Evolutionary conservation across 2,888 invertebrate genomes (phyloP).

Genomic region (Hirtodrosophila confusa): DNA sequence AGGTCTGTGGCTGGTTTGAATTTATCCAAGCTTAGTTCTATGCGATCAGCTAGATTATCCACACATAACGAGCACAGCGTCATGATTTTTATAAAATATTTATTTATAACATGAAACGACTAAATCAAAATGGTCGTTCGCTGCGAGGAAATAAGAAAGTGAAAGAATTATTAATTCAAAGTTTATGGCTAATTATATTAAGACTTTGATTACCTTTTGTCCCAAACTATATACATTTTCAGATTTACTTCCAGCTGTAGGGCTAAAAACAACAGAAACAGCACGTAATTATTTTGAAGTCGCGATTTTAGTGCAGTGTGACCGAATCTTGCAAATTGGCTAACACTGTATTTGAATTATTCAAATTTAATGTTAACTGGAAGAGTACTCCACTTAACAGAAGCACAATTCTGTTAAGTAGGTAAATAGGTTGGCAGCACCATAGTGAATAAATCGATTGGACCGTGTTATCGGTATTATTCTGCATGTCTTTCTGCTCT

Average conservation of each 20-base stretch:
- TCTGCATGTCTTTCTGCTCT: slow-evolving; percentile 50
- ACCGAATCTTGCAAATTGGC: not conserved
- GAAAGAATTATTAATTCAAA: too few species aligned
- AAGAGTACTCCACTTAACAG: not conserved
- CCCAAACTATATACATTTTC: too few species aligned
- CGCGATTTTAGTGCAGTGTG: too few species aligned
- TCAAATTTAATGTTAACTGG: not conserved
- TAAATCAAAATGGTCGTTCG: too few species aligned
- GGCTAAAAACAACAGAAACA: too few species aligned
- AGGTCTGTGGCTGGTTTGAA: slow-evolving; percentile 9
- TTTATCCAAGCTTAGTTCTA: slow-evolving; percentile 5
- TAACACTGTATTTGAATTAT: not conserved
- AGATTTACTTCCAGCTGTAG: too few species aligned
- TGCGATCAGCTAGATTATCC: slow-evolving; percentile 1
- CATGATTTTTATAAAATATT: too few species aligned
- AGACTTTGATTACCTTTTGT: too few species aligned
- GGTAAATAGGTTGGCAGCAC: slow-evolving; percentile 33
- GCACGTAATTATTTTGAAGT: too few species aligned
- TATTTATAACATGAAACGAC: too few species aligned
- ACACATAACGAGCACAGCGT: slow-evolving; percentile 24
- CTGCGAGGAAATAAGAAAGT: too few species aligned
- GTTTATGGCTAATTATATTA: too few species aligned
- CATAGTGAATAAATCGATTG: slow-evolving; percentile 24
- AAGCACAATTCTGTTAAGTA: not conserved
- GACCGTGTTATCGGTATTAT: slow-evolving; percentile 37